Evolutionary conservation across 2,797 vertebrate species (phyloP).

Genomic region (Gila robusta): DNA sequence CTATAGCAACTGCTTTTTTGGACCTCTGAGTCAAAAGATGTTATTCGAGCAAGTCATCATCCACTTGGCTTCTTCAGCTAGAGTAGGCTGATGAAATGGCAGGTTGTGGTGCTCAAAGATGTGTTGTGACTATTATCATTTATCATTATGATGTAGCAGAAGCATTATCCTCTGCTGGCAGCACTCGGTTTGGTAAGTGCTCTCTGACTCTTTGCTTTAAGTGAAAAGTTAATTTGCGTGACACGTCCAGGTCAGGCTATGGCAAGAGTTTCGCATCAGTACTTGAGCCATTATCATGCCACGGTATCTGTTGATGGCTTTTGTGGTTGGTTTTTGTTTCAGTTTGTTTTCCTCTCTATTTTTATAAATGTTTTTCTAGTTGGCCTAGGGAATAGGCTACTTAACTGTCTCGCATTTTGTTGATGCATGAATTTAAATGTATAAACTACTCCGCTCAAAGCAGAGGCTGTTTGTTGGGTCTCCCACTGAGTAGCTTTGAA

Average conservation of each 20-base stretch:
- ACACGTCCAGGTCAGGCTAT: neutral
- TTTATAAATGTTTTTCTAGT: neutral
- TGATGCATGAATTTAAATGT: neutral
- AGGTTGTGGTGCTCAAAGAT: conserved; percentile 12
- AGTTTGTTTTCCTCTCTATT: neutral
- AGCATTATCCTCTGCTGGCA: conserved; percentile 26
- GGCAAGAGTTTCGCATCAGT: conserved; percentile 5
- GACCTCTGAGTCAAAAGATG: neutral
- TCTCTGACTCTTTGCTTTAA: conserved; percentile 19
- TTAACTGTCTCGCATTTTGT: neutral
- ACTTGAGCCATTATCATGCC: neutral
- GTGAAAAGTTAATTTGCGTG: conserved; percentile 18
- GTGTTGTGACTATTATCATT: conserved; percentile 35
- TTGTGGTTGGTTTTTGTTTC: neutral
- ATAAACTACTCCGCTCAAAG: neutral
- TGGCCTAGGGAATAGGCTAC: neutral
- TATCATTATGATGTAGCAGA: conserved; percentile 29
- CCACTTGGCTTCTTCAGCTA: conserved; percentile 3
- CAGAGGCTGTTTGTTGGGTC: conserved; percentile 8
- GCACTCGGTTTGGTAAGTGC: conserved; percentile 10
- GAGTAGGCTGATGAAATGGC: conserved; percentile 20
- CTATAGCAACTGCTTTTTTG: conserved; percentile 9
- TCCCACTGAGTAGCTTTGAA: neutral
- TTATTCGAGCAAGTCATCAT: conserved; percentile 21
- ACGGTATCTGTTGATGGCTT: neutral